Evolutionary conservation across 2,888 invertebrate species (phyloP).

Genomic region (Melieria omissa): DNA sequence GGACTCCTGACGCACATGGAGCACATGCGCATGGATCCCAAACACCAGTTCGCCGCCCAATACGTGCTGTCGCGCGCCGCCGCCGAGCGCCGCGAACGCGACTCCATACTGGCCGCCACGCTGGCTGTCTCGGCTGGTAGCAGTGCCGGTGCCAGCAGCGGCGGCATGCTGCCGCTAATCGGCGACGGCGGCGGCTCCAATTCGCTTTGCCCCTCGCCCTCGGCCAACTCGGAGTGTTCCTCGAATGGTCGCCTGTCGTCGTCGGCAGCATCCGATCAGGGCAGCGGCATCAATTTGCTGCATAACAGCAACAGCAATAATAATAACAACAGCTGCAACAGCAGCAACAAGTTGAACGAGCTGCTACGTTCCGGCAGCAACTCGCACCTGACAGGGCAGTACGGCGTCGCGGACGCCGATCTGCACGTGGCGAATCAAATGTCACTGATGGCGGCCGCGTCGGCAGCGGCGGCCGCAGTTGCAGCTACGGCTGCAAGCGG

Average conservation of each 20-base stretch:
- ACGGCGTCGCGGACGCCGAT: constrained; percentile 68
- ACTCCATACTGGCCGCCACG: constrained; percentile 77
- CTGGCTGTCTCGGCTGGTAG: constrained; percentile 73
- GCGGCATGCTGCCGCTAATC: constrained; percentile 47
- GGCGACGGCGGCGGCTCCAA: constrained; percentile 67
- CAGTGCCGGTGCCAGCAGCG: constrained; percentile 47
- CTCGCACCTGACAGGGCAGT: constrained; percentile 57
- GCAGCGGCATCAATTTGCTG: constrained; percentile 67
- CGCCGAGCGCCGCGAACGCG: constrained; percentile 88
- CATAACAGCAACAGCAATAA: constrained; percentile 70
- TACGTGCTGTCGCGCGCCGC: constrained; percentile 91
- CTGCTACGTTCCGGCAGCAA: constrained; percentile 49
- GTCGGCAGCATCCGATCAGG: constrained; percentile 81
- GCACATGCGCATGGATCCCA: constrained; percentile 96
- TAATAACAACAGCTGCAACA: constrained; percentile 67
- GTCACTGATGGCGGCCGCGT: constrained; percentile 76
- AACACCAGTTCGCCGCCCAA: constrained; percentile 95
- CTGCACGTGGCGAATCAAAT: constrained; percentile 73
- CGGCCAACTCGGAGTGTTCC: constrained; percentile 87
- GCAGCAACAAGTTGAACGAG: constrained; percentile 70
- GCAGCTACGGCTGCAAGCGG: constrained; percentile 49
- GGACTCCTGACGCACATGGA: constrained; percentile 94
- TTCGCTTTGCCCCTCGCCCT: constrained; percentile 83
- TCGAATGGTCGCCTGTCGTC: constrained; percentile 85
- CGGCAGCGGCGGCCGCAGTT: constrained; percentile 58